phyloP scores from a whole-genome alignment of 2,888 invertebrate genomes.

The Cataglyphis livida region DNA sequence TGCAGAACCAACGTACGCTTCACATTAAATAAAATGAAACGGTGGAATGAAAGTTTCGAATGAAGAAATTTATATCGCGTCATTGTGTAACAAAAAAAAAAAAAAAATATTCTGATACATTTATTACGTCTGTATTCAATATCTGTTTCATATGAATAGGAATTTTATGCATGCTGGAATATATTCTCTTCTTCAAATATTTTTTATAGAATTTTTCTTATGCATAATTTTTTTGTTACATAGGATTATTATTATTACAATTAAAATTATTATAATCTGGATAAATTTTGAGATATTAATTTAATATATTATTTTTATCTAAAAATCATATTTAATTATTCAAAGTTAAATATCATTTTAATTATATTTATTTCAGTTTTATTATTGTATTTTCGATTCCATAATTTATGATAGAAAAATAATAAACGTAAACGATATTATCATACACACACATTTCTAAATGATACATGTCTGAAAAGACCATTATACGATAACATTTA shows the following conservation, averaged over 20 bases:
- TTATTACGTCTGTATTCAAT: slow-evolving; percentile 43
- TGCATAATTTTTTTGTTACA: not conserved
- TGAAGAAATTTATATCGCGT: slow-evolving; percentile 44
- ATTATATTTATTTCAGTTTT: not conserved
- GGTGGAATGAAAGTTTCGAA: slow-evolving; percentile 33
- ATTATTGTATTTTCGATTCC: not conserved
- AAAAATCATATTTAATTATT: not conserved
- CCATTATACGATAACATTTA: not conserved
- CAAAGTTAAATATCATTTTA: not conserved
- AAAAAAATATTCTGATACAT: slow-evolving; percentile 5
- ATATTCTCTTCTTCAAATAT: not conserved
- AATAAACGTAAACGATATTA: not conserved
- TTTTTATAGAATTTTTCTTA: not conserved
- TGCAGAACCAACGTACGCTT: slow-evolving; percentile 35
- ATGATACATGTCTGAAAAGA: not conserved
- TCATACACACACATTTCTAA: not conserved
- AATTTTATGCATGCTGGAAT: not conserved
- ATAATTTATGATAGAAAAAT: not conserved
- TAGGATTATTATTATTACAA: not conserved
- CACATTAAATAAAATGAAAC: slow-evolving; percentile 40
- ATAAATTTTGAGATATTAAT: not conserved
- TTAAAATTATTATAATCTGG: not conserved
- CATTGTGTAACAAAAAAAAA: slow-evolving; percentile 27
- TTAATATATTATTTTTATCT: not conserved
- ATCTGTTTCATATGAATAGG: not conserved